Conservation (phyloP, 2,113 vertebrate genomes). For the Crotalus horridus region DNA sequence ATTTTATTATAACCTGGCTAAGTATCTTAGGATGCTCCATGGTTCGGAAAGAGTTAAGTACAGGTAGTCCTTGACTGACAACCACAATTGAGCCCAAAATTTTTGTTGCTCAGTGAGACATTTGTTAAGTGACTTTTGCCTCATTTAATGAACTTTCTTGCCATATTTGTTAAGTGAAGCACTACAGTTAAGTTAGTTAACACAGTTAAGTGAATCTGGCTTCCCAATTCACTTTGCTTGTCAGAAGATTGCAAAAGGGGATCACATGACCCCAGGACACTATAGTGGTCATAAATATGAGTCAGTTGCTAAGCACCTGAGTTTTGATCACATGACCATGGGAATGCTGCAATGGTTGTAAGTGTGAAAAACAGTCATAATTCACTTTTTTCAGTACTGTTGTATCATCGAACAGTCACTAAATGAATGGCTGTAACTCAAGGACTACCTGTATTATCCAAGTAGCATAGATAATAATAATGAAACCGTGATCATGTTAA, state of each 20-base stretch:
- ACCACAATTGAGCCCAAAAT: background rate
- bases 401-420: background rate
- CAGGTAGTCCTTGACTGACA: background rate
- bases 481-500: background rate
- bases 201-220: background rate
- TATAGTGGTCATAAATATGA: background rate
- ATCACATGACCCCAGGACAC: background rate
- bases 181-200: background rate
- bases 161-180: background rate
- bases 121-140: background rate
- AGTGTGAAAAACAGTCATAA: background rate
- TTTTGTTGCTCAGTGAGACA: background rate
- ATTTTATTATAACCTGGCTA: conserved; percentile 38
- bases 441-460: background rate
- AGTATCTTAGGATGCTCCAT: background rate
- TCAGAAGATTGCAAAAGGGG: background rate
- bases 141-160: background rate
- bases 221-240: background rate
- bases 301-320: background rate
- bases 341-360: background rate
- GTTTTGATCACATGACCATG: background rate
- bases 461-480: background rate
- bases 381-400: background rate
- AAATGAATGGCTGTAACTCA: background rate
- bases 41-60: conserved; percentile 32